A percentile compares a stretch with the other conserved stretches of the same genome.
These are phyloP conservation scores for Phorcus lineatus DNA, from an alignment of 2,888 invertebrate genomes.

Conservation along the genomic window DNA sequence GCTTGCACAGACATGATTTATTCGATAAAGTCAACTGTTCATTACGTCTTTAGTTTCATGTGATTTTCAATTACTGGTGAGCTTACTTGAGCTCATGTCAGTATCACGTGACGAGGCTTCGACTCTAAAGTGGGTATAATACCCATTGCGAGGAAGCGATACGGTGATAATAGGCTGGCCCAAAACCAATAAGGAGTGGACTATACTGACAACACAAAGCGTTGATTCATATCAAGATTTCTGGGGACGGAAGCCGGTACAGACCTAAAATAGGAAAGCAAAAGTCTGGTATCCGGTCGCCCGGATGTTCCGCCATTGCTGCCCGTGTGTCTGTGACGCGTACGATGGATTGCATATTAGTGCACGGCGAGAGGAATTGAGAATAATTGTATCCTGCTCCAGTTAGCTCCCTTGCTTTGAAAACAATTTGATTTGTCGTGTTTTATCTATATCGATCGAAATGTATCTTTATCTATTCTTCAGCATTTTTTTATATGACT, in stretches of 20 bases:
- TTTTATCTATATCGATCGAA: no score
- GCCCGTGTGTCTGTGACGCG: constrained; percentile 1
- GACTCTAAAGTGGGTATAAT: neutral
- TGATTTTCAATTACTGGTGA: neutral
- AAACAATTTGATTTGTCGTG: no score
- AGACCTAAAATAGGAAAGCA: constrained; percentile 32
- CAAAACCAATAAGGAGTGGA: constrained; percentile 29
- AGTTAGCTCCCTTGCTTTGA: neutral
- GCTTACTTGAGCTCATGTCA: neutral
- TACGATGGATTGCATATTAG: neutral
- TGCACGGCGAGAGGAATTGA: neutral
- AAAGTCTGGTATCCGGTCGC: constrained; percentile 27
- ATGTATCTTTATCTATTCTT: no score
- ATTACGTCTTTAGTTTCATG: neutral
- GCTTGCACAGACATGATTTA: neutral
- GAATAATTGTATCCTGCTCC: neutral
- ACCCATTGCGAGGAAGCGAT: constrained; percentile 16
- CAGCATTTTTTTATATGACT: no score
- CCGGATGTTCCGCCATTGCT: constrained; percentile 16
- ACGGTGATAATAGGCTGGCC: neutral
- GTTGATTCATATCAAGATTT: constrained; percentile 19
- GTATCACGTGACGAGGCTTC: neutral
- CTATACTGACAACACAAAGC: constrained; percentile 25
- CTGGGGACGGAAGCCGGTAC: constrained; percentile 20
- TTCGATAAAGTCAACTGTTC: neutral